phyloP scores from a whole-genome alignment of 2,888 invertebrate species.

The Mesoligia furuncula region DNA sequence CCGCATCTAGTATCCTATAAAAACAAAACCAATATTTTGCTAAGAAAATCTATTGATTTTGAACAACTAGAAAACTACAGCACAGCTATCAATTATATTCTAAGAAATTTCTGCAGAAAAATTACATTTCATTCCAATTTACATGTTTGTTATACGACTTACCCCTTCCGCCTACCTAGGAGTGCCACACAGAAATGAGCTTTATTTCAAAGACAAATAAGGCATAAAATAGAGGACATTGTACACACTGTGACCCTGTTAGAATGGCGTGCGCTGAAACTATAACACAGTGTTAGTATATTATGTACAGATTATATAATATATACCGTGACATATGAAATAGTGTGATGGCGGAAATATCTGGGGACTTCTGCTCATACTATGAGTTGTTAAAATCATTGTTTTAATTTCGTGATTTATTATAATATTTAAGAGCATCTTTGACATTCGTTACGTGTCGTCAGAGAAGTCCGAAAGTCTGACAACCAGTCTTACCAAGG shows the following conservation, averaged over 20 bases:
- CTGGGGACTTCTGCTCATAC: background rate
- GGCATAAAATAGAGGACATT: conserved; percentile 56
- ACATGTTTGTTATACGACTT: conserved; percentile 47
- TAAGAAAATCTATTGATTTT: background rate
- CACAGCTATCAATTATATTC: background rate
- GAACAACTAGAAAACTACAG: background rate
- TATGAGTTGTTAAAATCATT: too few species aligned
- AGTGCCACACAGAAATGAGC: conserved; percentile 60
- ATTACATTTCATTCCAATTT: background rate
- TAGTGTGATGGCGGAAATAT: background rate
- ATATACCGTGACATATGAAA: conserved; percentile 51
- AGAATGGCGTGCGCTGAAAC: conserved; percentile 72
- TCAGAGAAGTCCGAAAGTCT: too few species aligned
- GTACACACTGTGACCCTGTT: conserved; percentile 80
- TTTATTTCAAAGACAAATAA: conserved; percentile 52
- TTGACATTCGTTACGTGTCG: too few species aligned
- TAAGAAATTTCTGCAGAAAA: conserved; percentile 8
- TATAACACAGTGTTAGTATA: conserved; percentile 68
- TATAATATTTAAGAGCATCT: too few species aligned
- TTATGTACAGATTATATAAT: conserved; percentile 51
- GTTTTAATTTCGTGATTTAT: too few species aligned
- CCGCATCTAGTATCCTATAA: background rate
- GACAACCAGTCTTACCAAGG: too few species aligned
- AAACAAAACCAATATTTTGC: background rate
- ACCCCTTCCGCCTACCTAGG: conserved; percentile 64